Conservation (phyloP, 2,888 invertebrate genomes). For the Andrena praecox region DNA sequence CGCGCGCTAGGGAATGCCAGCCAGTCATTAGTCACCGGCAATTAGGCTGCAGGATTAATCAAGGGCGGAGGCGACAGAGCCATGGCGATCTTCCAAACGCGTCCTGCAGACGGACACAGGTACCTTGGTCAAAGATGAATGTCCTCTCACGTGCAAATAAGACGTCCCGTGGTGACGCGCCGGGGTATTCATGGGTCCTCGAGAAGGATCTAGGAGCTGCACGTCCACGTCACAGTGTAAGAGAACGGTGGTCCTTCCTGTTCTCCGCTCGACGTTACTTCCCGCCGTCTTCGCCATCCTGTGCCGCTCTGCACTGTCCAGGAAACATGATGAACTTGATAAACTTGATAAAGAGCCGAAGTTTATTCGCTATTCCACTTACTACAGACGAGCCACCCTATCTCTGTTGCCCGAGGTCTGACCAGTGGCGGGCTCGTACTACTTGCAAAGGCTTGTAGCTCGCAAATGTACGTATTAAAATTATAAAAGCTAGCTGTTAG, state of each 20-base stretch:
- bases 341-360: background rate
- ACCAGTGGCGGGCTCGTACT: background rate
- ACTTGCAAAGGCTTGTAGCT: background rate
- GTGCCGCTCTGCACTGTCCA: background rate
- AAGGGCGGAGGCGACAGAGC: conserved; percentile 38
- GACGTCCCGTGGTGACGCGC: conserved; percentile 69
- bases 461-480: no score
- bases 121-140: conserved; percentile 64
- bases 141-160: conserved; percentile 71
- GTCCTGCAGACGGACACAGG: conserved; percentile 15
- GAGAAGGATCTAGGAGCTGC: conserved; percentile 47
- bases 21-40: conserved; percentile 41
- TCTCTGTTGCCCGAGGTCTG: background rate
- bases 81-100: conserved; percentile 65
- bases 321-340: background rate
- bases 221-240: conserved; percentile 60
- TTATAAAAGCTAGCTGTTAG: no score
- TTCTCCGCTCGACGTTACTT: conserved; percentile 10
- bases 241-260: conserved; percentile 29
- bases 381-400: background rate
- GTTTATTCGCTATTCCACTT: background rate
- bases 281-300: conserved; percentile 24
- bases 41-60: conserved; percentile 54
- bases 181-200: conserved; percentile 67
- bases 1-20: background rate